Evolutionary conservation across 2,888 invertebrate species (phyloP).

Genomic region (Hypercompe scribonia): DNA sequence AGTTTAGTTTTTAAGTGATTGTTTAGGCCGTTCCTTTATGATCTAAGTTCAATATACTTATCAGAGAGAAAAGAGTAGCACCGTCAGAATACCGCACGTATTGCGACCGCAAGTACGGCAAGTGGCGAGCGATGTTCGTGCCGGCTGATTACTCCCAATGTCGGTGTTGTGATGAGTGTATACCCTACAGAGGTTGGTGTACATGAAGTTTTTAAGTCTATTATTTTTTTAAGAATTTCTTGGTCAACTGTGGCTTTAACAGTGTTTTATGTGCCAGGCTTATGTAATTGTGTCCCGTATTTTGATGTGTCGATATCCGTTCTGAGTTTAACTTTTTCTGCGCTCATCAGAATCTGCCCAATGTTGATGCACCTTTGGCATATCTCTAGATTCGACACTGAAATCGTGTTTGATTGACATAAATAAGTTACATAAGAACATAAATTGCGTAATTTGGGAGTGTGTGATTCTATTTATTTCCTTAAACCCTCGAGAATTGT

Average conservation of each 20-base stretch:
- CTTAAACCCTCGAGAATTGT: background rate
- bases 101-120: constrained; percentile 77
- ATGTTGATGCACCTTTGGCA: too few species aligned
- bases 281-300: too few species aligned
- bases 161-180: constrained; percentile 79
- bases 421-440: too few species aligned
- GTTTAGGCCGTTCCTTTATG: background rate
- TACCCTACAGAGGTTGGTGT: constrained; percentile 72
- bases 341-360: too few species aligned
- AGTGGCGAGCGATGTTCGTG: constrained; percentile 74
- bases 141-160: constrained; percentile 76
- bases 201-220: background rate
- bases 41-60: background rate
- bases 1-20: background rate
- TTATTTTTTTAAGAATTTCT: background rate
- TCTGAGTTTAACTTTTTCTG: too few species aligned
- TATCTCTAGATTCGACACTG: too few species aligned
- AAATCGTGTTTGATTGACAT: too few species aligned
- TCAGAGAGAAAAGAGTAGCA: constrained; percentile 70
- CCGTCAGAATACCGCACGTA: constrained; percentile 68
- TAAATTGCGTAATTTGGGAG: background rate
- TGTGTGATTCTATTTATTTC: background rate
- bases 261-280: background rate
- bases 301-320: too few species aligned
- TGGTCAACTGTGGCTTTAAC: background rate